Percentiles rank a stretch among this genome's conserved stretches.
phyloP scores from a whole-genome alignment of 1,140 invertebrate genomes.

The Drosophila tristis region DNA sequence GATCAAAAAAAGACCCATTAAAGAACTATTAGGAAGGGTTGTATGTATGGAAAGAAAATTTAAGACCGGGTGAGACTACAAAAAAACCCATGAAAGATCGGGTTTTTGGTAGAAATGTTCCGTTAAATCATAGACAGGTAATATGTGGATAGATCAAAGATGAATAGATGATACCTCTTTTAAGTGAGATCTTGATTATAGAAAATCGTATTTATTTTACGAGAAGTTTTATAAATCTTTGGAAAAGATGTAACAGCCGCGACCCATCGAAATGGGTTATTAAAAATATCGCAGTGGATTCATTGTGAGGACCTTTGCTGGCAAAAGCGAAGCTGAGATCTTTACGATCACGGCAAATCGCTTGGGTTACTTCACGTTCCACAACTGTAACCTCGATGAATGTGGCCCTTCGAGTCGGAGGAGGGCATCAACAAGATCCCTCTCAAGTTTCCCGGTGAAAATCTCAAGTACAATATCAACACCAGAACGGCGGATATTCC shows the following conservation, averaged over 20 bases:
- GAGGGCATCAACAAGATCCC: constrained; percentile 74
- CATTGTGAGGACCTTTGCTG: constrained; percentile 84
- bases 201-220: too few species aligned
- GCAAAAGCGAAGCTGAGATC: constrained; percentile 71
- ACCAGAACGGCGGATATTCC: constrained; percentile 35
- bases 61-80: too few species aligned
- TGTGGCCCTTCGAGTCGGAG: constrained; percentile 56
- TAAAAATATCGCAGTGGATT: constrained; percentile 85
- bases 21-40: too few species aligned
- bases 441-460: constrained; percentile 65
- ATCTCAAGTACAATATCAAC: constrained; percentile 31
- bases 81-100: too few species aligned
- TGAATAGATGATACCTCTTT: too few species aligned
- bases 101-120: too few species aligned
- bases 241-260: constrained; percentile 74
- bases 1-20: too few species aligned
- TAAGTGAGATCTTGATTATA: too few species aligned
- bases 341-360: constrained; percentile 86
- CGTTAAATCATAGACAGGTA: too few species aligned
- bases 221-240: too few species aligned
- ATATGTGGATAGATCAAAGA: too few species aligned
- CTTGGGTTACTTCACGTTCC: constrained; percentile 85
- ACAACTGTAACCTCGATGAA: constrained; percentile 85
- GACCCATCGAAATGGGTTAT: constrained; percentile 87
- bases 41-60: too few species aligned